phyloP scores from a whole-genome alignment of 2,888 invertebrate species.

The Volucella inflata region DNA sequence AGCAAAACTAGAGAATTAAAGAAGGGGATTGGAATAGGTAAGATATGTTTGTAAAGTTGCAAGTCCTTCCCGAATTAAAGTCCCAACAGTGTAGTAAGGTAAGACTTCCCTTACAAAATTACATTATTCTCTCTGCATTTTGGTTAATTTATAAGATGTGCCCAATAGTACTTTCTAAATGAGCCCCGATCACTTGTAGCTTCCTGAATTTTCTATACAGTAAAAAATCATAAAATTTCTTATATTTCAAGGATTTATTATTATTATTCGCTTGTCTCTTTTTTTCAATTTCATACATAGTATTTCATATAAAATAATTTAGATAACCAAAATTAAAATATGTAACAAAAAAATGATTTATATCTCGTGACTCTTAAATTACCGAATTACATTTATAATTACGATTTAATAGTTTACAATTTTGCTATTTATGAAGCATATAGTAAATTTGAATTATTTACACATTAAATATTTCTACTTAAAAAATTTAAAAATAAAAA shows the following conservation, averaged over 20 bases:
- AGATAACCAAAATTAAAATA: conserved; percentile 51
- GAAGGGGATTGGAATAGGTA: no score
- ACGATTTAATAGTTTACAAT: conserved; percentile 55
- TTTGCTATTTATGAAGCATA: conserved; percentile 46
- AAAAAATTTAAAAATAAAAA: conserved; percentile 22
- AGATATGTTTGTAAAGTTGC: no score
- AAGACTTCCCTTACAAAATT: no score
- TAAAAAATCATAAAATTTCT: background rate
- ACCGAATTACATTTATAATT: conserved; percentile 45
- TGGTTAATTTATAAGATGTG: no score
- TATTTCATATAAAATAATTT: conserved; percentile 73
- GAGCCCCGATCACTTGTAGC: no score
- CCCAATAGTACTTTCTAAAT: no score
- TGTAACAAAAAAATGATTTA: conserved; percentile 21
- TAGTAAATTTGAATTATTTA: conserved; percentile 46
- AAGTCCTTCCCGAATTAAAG: no score
- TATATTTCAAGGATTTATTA: conserved; percentile 63
- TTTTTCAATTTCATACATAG: conserved; percentile 56
- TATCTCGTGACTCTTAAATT: conserved; percentile 40
- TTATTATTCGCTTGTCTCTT: conserved; percentile 57
- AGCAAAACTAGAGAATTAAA: no score
- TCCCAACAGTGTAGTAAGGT: no score
- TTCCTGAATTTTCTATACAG: no score
- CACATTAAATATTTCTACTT: conserved; percentile 28
- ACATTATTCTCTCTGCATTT: no score